Conservation (phyloP, 2,113 vertebrate species). For the Eptesicus fuscus region DNA sequence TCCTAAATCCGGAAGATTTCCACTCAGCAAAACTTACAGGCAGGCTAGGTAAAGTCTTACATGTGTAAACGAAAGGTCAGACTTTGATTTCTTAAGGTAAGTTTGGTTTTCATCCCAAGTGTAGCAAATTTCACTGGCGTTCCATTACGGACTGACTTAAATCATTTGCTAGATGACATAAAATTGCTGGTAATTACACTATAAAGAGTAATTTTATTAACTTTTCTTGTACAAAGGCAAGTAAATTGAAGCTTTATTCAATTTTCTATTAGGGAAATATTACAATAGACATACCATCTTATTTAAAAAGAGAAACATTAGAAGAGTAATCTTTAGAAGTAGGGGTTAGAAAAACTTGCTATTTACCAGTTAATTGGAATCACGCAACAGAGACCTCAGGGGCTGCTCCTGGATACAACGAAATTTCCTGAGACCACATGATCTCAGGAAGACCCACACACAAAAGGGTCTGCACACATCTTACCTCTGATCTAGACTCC, state of each 20-base stretch:
- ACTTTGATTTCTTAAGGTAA: constrained; percentile 28
- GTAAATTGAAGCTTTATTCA: constrained; percentile 34
- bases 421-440: neutral
- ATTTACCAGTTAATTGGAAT: neutral
- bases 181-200: constrained; percentile 59
- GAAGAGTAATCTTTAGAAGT: neutral
- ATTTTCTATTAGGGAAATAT: constrained; percentile 42
- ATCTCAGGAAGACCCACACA: neutral
- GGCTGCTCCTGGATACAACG: neutral
- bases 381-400: neutral
- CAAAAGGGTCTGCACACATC: constrained; percentile 13
- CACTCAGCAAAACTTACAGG: neutral
- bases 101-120: constrained; percentile 40
- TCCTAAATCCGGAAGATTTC: neutral
- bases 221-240: constrained; percentile 29
- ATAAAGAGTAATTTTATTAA: constrained; percentile 36
- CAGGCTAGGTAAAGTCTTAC: neutral
- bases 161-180: constrained; percentile 47
- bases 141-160: constrained; percentile 16
- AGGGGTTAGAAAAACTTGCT: neutral
- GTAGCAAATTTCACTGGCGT: constrained; percentile 39
- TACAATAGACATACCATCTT: constrained; percentile 29
- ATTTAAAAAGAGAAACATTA: neutral
- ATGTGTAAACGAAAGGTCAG: neutral
- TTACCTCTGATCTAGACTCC: neutral